These are phyloP conservation scores for Mesorhabditis sp. DNA, from an alignment of 2,888 invertebrate species.

Conservation along the genomic window DNA sequence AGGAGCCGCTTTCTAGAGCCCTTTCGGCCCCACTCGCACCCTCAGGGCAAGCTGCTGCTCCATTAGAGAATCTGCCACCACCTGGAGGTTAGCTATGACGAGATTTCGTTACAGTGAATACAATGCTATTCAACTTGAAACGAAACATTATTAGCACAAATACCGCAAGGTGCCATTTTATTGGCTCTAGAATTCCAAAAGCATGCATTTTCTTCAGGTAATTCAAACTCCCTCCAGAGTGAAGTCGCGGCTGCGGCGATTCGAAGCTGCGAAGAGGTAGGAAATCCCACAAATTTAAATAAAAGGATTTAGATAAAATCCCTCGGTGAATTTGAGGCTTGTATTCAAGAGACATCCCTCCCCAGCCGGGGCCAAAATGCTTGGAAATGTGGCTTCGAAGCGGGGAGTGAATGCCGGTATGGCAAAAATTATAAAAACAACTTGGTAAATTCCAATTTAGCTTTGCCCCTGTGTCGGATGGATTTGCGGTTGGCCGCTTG, in stretches of 20 bases:
- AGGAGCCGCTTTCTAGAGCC: not conserved
- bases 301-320: conserved; percentile 1
- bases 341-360: not conserved
- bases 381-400: conserved; percentile 4
- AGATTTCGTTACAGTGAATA: too few species aligned
- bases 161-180: too few species aligned
- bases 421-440: not conserved
- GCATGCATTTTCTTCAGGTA: too few species aligned
- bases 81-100: not conserved
- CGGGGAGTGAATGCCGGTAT: not conserved
- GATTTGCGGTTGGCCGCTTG: not conserved
- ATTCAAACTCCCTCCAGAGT: too few species aligned
- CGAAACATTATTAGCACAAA: too few species aligned
- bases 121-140: too few species aligned
- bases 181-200: too few species aligned
- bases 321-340: not conserved
- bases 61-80: not conserved
- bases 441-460: not conserved
- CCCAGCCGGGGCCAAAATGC: not conserved
- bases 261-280: not conserved
- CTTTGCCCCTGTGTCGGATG: not conserved
- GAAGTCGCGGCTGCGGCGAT: too few species aligned
- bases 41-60: not conserved
- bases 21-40: not conserved
- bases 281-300: not conserved